phyloP scores from a whole-genome alignment of 2,113 vertebrate species.

The Pedionomus torquatus region DNA sequence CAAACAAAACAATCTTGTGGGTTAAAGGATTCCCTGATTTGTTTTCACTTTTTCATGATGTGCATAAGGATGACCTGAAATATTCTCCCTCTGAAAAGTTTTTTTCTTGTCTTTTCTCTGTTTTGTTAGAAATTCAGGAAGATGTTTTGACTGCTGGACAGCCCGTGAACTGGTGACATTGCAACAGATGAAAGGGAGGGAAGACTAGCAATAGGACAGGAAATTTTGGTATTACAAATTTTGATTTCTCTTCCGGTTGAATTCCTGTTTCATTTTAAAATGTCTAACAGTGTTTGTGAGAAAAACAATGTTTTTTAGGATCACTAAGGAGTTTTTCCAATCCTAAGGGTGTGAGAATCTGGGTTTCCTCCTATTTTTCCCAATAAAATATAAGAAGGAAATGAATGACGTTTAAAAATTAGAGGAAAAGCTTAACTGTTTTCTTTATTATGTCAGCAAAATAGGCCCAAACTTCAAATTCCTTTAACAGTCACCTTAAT shows the following conservation, averaged over 20 bases:
- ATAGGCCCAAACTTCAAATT: not conserved
- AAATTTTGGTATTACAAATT: not conserved
- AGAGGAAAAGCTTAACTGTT: not conserved
- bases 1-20: not conserved
- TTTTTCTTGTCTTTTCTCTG: not conserved
- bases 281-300: not conserved
- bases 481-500: not conserved
- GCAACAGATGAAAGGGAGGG: not conserved
- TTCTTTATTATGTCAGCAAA: conserved; percentile 21
- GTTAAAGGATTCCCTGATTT: not conserved
- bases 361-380: conserved; percentile 43
- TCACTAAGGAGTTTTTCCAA: not conserved
- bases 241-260: not conserved
- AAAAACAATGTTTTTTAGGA: not conserved
- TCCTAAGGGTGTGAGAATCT: conserved; percentile 38
- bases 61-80: not conserved
- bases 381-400: conserved; percentile 29
- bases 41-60: not conserved
- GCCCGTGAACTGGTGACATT: not conserved
- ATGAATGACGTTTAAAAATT: conserved; percentile 13
- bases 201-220: not conserved
- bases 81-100: not conserved
- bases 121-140: not conserved
- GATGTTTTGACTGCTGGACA: not conserved
- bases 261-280: not conserved